phyloP scores from a whole-genome alignment of 2,888 invertebrate genomes.

The Caenorhabditis doughertyi region DNA sequence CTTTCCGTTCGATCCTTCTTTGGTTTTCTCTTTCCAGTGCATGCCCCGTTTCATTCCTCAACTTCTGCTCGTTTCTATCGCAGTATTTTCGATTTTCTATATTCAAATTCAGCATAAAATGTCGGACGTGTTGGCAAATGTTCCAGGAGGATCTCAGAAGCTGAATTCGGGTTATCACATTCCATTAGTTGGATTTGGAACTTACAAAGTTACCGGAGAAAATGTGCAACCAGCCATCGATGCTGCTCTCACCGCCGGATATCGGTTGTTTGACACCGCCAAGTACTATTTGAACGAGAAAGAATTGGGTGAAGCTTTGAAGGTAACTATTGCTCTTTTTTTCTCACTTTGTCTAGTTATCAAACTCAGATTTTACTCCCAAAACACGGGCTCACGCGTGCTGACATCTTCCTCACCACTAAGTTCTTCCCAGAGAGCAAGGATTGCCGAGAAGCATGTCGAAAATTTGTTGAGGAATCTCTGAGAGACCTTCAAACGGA shows the following conservation, averaged over 20 bases:
- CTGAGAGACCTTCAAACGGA: slow-evolving; percentile 71
- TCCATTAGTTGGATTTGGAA: slow-evolving; percentile 81
- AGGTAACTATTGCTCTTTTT: slow-evolving; percentile 75
- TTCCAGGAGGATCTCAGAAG: slow-evolving; percentile 61
- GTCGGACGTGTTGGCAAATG: slow-evolving; percentile 57
- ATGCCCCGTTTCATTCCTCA: slow-evolving; percentile 1
- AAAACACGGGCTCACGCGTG: slow-evolving; percentile 87
- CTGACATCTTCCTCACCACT: slow-evolving; percentile 90
- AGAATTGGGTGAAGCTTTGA: slow-evolving; percentile 87
- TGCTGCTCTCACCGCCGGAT: slow-evolving; percentile 83
- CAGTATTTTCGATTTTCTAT: background rate
- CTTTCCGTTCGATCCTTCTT: background rate
- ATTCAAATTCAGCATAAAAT: slow-evolving; percentile 39
- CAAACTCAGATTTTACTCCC: slow-evolving; percentile 86
- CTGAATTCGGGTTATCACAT: slow-evolving; percentile 77
- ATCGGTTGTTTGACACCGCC: slow-evolving; percentile 87
- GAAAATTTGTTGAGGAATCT: slow-evolving; percentile 73
- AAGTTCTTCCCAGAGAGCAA: slow-evolving; percentile 85
- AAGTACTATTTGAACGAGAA: slow-evolving; percentile 89
- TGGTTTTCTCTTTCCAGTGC: background rate
- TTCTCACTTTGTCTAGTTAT: too few species aligned
- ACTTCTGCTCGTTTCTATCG: background rate
- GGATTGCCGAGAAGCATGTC: slow-evolving; percentile 58
- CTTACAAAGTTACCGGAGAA: slow-evolving; percentile 77
- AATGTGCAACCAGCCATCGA: slow-evolving; percentile 76